Percentiles rank a stretch among this genome's conserved stretches.
Conservation (phyloP, 2,888 invertebrate species). For the Nipponacmea schrenckii region DNA sequence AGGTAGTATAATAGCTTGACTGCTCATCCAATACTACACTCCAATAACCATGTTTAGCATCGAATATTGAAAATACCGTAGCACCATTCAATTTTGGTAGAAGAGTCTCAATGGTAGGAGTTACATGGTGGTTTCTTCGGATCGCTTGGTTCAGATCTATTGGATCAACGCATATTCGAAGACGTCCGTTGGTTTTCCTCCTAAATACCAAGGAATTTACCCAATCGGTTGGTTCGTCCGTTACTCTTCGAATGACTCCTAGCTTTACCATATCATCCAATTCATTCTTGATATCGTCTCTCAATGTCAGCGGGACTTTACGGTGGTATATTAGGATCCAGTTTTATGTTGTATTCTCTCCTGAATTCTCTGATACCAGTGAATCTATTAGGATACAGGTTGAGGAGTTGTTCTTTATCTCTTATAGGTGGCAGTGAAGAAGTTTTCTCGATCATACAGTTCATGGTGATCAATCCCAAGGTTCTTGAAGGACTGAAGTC, state of each 20-base stretch:
- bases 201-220: slow-evolving; percentile 12
- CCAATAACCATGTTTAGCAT: slow-evolving; percentile 24
- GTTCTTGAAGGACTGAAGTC: too few relatives aligned
- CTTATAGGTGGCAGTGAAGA: too few relatives aligned
- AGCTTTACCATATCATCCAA: slow-evolving; percentile 24
- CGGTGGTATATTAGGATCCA: too few relatives aligned
- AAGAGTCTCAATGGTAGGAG: slow-evolving; percentile 23
- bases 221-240: slow-evolving; percentile 23
- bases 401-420: too few relatives aligned
- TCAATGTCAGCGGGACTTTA: not conserved
- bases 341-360: too few relatives aligned
- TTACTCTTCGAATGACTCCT: slow-evolving; percentile 23
- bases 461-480: too few relatives aligned
- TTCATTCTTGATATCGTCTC: slow-evolving; percentile 19
- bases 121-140: slow-evolving; percentile 26
- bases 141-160: slow-evolving; percentile 35
- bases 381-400: too few relatives aligned
- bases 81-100: too few relatives aligned
- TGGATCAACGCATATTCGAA: slow-evolving; percentile 24
- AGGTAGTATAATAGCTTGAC: slow-evolving; percentile 25
- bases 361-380: too few relatives aligned
- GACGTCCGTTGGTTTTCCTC: slow-evolving; percentile 7
- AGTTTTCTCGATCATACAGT: too few relatives aligned
- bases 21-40: slow-evolving; percentile 16
- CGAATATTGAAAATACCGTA: too few relatives aligned